phyloP scores from a whole-genome alignment of 2,797 vertebrate genomes.

The Tiaroga cobitis region DNA sequence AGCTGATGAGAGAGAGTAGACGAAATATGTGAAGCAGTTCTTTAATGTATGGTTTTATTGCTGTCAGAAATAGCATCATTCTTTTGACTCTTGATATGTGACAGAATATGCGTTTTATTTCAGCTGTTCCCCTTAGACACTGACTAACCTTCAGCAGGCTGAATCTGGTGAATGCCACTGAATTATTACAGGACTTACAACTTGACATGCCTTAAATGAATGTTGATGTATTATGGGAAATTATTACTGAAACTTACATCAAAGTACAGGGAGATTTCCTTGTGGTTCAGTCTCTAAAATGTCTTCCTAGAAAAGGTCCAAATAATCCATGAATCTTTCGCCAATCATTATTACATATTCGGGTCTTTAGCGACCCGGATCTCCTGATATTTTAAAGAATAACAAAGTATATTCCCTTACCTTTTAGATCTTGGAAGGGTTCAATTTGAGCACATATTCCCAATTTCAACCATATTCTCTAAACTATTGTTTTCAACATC shows the following conservation, averaged over 20 bases:
- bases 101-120: constrained; percentile 31
- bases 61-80: constrained; percentile 55
- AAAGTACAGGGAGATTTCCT: not conserved
- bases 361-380: not conserved
- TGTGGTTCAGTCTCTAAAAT: not conserved
- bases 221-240: not conserved
- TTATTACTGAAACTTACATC: too few species aligned
- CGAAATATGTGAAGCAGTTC: constrained; percentile 50
- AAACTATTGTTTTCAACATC: too few species aligned
- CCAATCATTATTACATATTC: not conserved
- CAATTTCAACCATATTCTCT: not conserved
- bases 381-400: not conserved
- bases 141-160: constrained; percentile 13
- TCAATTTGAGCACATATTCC: not conserved
- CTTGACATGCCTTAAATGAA: constrained; percentile 18
- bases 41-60: constrained; percentile 63
- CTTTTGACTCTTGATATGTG: constrained; percentile 30
- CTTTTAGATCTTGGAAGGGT: not conserved
- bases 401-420: not conserved
- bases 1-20: constrained; percentile 20
- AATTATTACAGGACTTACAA: not conserved
- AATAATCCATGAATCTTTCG: not conserved
- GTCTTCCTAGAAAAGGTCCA: too few species aligned
- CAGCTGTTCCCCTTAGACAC: constrained; percentile 15
- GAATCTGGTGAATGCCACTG: not conserved